phyloP scores from a whole-genome alignment of 2,797 vertebrate genomes.

The Erethizon dorsatum region DNA sequence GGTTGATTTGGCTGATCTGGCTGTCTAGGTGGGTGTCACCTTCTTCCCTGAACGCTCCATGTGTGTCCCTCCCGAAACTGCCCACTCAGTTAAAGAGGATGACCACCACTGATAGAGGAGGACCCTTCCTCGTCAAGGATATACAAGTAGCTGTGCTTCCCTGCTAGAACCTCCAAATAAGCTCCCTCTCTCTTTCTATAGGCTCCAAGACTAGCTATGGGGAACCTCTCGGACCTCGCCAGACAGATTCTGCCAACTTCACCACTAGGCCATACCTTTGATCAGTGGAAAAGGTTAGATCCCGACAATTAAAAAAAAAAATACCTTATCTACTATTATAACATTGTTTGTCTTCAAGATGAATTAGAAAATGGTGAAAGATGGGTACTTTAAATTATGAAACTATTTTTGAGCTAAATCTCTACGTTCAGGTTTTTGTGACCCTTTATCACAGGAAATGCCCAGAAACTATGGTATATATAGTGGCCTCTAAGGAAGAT shows the following conservation, averaged over 20 bases:
- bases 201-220: neutral
- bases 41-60: too few species aligned
- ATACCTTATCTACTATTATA: neutral
- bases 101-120: too few species aligned
- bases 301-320: neutral
- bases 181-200: neutral
- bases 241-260: neutral
- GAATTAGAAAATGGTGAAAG: neutral
- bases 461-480: neutral
- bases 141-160: too few species aligned
- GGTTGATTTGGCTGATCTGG: too few species aligned
- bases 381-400: neutral
- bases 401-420: neutral
- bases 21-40: too few species aligned
- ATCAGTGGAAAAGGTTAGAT: neutral
- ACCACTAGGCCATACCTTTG: neutral
- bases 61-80: too few species aligned
- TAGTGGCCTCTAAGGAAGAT: neutral
- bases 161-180: too few species aligned
- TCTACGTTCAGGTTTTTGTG: neutral
- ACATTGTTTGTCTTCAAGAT: neutral
- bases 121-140: too few species aligned
- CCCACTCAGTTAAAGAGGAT: too few species aligned
- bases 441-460: neutral
- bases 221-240: neutral